Base-by-base conservation (phyloP, 2,888 invertebrate genomes). In the Elmis aenea region DNA sequence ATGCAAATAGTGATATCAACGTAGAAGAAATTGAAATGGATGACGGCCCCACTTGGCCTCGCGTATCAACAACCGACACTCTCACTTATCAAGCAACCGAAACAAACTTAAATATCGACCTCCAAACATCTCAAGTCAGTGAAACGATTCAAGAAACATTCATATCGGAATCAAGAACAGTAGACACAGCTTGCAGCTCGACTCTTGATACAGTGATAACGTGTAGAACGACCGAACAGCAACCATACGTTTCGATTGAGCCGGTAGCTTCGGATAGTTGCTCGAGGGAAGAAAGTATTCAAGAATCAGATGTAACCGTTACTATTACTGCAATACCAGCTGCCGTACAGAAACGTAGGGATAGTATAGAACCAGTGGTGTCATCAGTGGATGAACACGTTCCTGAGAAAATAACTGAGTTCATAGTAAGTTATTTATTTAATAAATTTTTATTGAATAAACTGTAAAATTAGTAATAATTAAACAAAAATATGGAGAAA, bases 11-110 rank as follows among this genome's bases (percentile, higher is more conserved):
- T 44, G 75, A 75, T 50, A 74, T 75, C 5, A 75, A 75, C 54
- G 72, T 75, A 4, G 75, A 74, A 40, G 26, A 26, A 6, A n/a
- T n/a, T n/a, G 75, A 75, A 52, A 75, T 75, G 73, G 74, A 75
- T 48, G 73, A 72, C 45, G 67, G 71, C 29, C 64, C 69, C 5
- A 55, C 64, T 20, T 57, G 57, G 57, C 48, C 55, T 10, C 41
- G 48, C 37, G 38, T 41, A 26, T 39, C 41, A 14, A 24, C 34
- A 15, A 26, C 39, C 2, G 42, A 38, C 5, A 33, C 33, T 20
- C 22, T 62, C 64, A 13, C 21, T 29, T 26, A 61, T 60, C 38
- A 64, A 48, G 24, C 38, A 41, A 37, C 69, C 68, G 55, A 71
- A 69, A 8, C 27, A 5, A 42, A 37, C 12, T 22, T 40, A 8